These are phyloP conservation scores for Ecliptopera silaceata DNA, from an alignment of 2,888 invertebrate genomes.

Conservation along the genomic window DNA sequence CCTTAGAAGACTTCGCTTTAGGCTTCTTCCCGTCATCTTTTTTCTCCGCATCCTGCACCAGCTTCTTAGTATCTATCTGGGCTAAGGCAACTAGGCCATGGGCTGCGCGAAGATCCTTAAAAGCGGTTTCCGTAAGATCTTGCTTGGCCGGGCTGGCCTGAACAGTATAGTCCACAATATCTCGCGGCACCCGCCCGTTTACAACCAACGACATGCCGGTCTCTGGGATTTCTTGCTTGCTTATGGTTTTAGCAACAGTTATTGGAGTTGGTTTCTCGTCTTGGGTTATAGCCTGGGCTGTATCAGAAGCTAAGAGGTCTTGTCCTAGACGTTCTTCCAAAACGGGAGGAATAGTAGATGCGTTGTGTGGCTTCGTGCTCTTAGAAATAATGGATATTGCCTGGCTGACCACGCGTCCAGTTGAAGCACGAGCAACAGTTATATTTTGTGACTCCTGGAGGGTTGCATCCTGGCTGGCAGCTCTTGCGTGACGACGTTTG, in stretches of 20 bases:
- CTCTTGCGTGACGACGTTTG: slow-evolving; percentile 13
- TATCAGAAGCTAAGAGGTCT: neutral
- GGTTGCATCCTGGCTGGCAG: neutral
- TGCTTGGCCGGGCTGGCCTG: neutral
- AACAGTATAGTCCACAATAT: neutral
- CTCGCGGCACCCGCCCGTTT: neutral
- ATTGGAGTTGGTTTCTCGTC: too few relatives aligned
- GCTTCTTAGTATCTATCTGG: neutral
- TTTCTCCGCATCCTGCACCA: neutral
- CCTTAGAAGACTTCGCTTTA: neutral
- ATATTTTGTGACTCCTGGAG: neutral
- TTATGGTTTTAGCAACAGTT: neutral
- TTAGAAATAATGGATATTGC: neutral
- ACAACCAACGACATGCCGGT: neutral
- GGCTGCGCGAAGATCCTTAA: neutral
- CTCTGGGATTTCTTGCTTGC: neutral
- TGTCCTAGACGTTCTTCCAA: neutral
- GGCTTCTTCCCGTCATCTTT: neutral
- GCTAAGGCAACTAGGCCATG: neutral
- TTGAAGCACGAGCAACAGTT: neutral
- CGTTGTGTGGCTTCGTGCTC: neutral
- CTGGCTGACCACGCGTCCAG: neutral
- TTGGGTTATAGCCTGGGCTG: neutral
- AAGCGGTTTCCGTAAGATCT: neutral
- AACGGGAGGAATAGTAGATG: neutral